Evolutionary conservation across 2,888 invertebrate species (phyloP).

Genomic region (Drosophila helvetica): DNA sequence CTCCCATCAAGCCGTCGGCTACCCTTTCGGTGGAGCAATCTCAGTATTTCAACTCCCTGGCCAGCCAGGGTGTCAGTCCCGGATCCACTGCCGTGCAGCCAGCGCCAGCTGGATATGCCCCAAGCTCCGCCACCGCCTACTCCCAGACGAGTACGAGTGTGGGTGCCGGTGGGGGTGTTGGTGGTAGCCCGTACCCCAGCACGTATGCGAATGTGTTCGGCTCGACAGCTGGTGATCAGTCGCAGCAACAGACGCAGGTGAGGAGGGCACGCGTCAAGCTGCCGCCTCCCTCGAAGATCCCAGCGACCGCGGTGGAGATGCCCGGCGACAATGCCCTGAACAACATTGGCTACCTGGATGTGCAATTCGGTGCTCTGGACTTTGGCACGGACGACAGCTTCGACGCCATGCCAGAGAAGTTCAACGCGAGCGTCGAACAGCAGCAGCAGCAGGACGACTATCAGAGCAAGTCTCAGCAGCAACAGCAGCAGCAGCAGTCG

Average conservation of each 20-base stretch:
- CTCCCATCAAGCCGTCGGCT: conserved; percentile 86
- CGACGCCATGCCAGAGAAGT: conserved; percentile 83
- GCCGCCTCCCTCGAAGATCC: conserved; percentile 96
- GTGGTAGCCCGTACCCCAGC: conserved; percentile 80
- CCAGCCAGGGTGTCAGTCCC: conserved; percentile 79
- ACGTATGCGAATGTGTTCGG: conserved; percentile 83
- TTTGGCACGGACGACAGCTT: conserved; percentile 86
- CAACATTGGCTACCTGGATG: conserved; percentile 91
- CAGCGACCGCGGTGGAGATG: conserved; percentile 97
- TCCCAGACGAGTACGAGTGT: conserved; percentile 41
- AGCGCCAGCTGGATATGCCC: conserved; percentile 51
- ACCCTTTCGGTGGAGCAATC: conserved; percentile 87
- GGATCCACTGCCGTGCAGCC: conserved; percentile 58
- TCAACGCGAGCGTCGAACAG: conserved; percentile 80
- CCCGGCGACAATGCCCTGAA: conserved; percentile 91
- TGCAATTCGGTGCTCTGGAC: conserved; percentile 96
- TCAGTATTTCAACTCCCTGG: conserved; percentile 86
- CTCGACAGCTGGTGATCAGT: conserved; percentile 61
- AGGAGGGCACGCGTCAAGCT: conserved; percentile 88
- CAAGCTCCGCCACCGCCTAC: conserved; percentile 50
- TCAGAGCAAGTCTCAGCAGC: conserved; percentile 81
- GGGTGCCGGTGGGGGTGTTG: conserved; percentile 11
- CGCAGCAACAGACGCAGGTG: conserved; percentile 83
- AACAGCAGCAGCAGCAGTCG: conserved; percentile 78
- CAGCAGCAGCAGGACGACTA: conserved; percentile 81